Percentiles rank a stretch among this genome's conserved stretches.
Conservation (phyloP, 2,113 vertebrate species). For the Cisticola juncidis region DNA sequence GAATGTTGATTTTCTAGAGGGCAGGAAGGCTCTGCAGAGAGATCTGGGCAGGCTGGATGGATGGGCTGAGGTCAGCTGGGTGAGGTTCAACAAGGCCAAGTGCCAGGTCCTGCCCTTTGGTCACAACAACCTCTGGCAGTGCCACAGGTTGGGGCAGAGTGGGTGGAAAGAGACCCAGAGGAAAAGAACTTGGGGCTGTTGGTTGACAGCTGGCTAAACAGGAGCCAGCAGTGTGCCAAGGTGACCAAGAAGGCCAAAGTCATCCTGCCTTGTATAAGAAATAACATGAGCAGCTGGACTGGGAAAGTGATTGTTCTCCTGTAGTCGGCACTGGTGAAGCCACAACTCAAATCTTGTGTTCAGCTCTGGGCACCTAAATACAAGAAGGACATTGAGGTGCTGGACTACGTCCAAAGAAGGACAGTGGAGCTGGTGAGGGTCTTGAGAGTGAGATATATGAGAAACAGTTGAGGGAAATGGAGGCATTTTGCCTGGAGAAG, state of each 20-base stretch:
- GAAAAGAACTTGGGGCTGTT: background rate
- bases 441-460: background rate
- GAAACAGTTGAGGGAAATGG: background rate
- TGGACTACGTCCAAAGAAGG: background rate
- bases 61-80: rapidly evolving
- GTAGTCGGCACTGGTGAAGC: rapidly evolving
- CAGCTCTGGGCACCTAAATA: background rate
- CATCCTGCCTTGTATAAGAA: background rate
- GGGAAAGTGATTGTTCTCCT: background rate
- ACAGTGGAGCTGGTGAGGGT: background rate
- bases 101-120: rapidly evolving
- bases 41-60: background rate
- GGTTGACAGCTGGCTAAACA: background rate
- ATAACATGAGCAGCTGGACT: too few relatives aligned
- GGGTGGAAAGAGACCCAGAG: background rate
- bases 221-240: background rate
- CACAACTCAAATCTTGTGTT: background rate
- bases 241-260: background rate
- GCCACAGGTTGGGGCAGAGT: background rate
- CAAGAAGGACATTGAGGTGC: background rate
- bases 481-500: background rate
- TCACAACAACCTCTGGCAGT: background rate
- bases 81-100: background rate
- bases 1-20: background rate
- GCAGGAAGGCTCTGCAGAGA: background rate